phyloP scores from a whole-genome alignment of 1,140 invertebrate species.

The Camponotus vicinus region DNA sequence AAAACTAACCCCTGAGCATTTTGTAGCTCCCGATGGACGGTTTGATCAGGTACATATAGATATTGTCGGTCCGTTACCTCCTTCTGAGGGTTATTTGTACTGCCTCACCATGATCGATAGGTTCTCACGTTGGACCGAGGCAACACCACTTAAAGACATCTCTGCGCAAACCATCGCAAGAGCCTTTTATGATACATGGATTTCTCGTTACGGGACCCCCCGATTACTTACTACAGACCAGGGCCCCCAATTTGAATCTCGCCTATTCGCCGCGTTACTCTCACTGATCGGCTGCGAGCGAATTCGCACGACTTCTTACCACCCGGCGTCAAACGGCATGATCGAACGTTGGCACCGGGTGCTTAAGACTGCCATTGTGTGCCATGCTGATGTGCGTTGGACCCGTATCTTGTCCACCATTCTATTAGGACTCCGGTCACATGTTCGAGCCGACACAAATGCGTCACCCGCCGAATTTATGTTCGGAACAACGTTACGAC shows the following conservation, averaged over 20 bases:
- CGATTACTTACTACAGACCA: conserved; percentile 41
- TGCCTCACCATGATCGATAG: conserved; percentile 11
- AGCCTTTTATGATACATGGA: background rate
- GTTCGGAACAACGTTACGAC: conserved; percentile 68
- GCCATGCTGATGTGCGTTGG: conserved; percentile 75
- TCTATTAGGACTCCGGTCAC: conserved; percentile 71
- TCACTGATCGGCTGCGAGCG: background rate
- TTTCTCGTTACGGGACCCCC: conserved; percentile 13
- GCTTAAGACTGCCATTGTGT: conserved; percentile 79
- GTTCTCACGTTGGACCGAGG: conserved; percentile 14
- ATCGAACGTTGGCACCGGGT: conserved; percentile 78
- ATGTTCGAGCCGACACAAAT: conserved; percentile 69
- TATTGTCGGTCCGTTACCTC: conserved; percentile 50
- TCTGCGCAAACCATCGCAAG: background rate
- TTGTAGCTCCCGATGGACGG: background rate
- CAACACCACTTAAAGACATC: background rate
- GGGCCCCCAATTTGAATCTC: conserved; percentile 27
- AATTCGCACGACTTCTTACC: conserved; percentile 9
- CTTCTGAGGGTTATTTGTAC: background rate
- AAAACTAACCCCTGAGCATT: background rate
- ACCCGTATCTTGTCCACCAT: conserved; percentile 72
- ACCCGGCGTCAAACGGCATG: conserved; percentile 44
- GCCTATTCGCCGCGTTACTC: background rate
- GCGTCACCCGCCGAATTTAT: conserved; percentile 70
- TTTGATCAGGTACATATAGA: conserved; percentile 53